Evolutionary conservation across 2,113 vertebrate species (phyloP).

Genomic region (Pseudolaguvia tuberculata): DNA sequence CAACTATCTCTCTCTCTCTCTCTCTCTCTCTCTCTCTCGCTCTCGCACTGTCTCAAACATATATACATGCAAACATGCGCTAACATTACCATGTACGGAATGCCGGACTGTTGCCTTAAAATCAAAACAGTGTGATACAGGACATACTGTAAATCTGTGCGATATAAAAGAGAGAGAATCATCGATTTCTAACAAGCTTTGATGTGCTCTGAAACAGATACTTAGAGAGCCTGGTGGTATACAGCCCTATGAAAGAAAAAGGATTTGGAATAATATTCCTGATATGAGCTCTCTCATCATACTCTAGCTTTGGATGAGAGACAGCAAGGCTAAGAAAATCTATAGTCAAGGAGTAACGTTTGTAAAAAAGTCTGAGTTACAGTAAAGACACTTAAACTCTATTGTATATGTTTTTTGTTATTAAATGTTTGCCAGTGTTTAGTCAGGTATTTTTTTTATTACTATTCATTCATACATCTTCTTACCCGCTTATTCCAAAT

Average conservation of each 20-base stretch:
- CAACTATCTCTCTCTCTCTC: background rate
- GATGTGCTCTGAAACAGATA: slow-evolving; percentile 23
- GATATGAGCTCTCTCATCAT: background rate
- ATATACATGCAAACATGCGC: background rate
- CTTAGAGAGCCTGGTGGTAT: background rate
- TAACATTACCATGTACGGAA: background rate
- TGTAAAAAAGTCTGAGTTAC: too few species aligned
- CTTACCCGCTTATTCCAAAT: too few species aligned
- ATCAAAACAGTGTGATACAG: slow-evolving; percentile 1
- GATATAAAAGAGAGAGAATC: slow-evolving; percentile 1
- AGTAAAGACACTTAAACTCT: background rate
- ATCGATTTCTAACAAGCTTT: slow-evolving; percentile 18
- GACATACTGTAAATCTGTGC: background rate
- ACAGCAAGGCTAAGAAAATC: too few species aligned
- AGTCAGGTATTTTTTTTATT: background rate
- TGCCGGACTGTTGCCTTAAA: slow-evolving; percentile 24
- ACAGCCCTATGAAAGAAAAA: background rate
- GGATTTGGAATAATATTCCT: background rate
- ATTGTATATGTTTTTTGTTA: too few species aligned
- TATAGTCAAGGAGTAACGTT: background rate
- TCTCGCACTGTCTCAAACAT: background rate
- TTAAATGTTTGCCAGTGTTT: background rate
- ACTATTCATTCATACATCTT: too few species aligned
- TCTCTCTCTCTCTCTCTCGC: background rate
- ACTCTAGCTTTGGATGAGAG: too few species aligned